Base-by-base conservation (phyloP, 1,140 invertebrate species). In the Drosophila persimilis region DNA sequence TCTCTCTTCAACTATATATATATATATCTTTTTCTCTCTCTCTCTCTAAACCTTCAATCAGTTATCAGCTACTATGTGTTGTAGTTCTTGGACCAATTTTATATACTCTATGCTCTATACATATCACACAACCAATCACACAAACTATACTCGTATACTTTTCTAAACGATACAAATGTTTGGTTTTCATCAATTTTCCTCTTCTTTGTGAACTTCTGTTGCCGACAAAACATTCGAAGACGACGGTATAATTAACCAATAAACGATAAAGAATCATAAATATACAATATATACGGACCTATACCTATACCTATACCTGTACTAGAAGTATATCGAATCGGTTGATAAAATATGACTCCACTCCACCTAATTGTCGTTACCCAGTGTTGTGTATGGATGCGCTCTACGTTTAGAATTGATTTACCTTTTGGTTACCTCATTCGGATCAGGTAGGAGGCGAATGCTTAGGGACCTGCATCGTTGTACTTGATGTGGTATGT, bases 51-150 rank as follows among this genome's bases (percentile, higher is more conserved):
- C 29, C 73, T 67, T 67, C 51, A 67, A 75, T 85, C 62, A 73
- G 73, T 80, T 77, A 77, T 62, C 77, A 59, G 71, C 31, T 60
- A 71, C 47, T 67, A 63, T 81, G 66, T 86, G 80, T 86, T 86
- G 77, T 86, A 85, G 77, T 66, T 74, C 61, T 86, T 80, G 65
- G 66, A 39, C 62, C 70, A 47, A 39, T 60, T 24, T 53, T 26
- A 52, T 26, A 73, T 17, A 65, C 26, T 35, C 15, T 44, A 29
- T 53, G 20, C 39, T 60, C 55, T 35, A 53, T 8, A 17, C 13
- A 44, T 45, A 20, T 29, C 13, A 46, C 22, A 56, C 6, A 20
- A 20, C 20, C 20, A 20, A 20, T 29, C 20, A 63, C 44, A 63
- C 9, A 55, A 6, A 63, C 44, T 20, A 24, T 41, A 67, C 50